Evolutionary conservation across 2,797 vertebrate species (phyloP).

Genomic region (Coendou prehensilis): DNA sequence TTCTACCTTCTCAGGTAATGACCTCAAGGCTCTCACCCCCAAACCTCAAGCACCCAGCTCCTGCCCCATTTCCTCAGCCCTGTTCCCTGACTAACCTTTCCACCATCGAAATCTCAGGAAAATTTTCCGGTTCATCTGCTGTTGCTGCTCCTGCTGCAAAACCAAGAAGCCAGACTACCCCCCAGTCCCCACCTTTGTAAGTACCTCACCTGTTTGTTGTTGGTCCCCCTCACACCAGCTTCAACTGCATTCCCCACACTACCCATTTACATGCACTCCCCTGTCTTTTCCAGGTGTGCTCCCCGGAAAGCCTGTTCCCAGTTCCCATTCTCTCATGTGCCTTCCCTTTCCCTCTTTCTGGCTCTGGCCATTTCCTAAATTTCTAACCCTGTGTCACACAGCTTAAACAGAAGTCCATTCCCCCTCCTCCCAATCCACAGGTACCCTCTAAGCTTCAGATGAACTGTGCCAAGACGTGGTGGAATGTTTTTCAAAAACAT

Average conservation of each 20-base stretch:
- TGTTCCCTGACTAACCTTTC: neutral
- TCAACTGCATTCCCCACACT: neutral
- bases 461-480: neutral
- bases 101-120: conserved; percentile 83
- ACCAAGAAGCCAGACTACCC: conserved; percentile 90
- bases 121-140: conserved; percentile 90
- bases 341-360: neutral
- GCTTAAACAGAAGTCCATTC: neutral
- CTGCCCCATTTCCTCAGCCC: neutral
- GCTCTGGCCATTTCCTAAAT: conserved; percentile 11
- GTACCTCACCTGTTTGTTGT: conserved; percentile 59
- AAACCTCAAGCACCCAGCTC: neutral
- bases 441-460: neutral
- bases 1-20: conserved; percentile 93
- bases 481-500: neutral
- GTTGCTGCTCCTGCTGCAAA: conserved; percentile 92
- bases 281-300: neutral
- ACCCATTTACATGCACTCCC: neutral
- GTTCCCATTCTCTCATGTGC: neutral
- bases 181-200: conserved; percentile 90
- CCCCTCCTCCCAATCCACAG: neutral
- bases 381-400: neutral
- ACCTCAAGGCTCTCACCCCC: neutral
- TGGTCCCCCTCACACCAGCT: neutral
- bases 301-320: neutral